These are phyloP conservation scores for Andrena camellia DNA, from an alignment of 2,888 invertebrate genomes.

Conservation along the genomic window DNA sequence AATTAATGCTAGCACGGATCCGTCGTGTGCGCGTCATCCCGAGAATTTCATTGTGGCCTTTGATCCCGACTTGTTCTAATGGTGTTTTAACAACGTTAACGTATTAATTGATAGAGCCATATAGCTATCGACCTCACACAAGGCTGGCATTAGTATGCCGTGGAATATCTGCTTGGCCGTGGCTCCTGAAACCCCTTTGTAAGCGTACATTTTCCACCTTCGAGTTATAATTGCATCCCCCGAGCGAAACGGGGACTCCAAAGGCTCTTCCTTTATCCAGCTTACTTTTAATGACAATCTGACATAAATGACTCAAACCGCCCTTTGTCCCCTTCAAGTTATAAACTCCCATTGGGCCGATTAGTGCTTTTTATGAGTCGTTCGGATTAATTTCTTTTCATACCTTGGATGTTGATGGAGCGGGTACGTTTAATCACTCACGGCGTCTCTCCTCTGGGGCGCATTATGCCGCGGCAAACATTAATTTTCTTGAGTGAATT, in stretches of 20 bases:
- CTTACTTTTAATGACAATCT: slow-evolving; percentile 5
- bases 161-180: neutral
- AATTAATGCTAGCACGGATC: neutral
- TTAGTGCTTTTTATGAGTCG: neutral
- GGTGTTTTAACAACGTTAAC: slow-evolving; percentile 13
- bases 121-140: neutral
- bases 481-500: neutral
- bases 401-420: neutral
- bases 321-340: neutral
- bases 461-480: neutral
- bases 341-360: neutral
- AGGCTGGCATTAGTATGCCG: neutral
- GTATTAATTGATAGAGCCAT: slow-evolving; percentile 6
- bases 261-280: slow-evolving; percentile 2
- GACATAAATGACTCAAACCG: slow-evolving; percentile 11
- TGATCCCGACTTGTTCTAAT: slow-evolving; percentile 15
- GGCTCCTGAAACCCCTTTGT: slow-evolving; percentile 22
- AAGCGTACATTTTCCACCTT: slow-evolving; percentile 14
- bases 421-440: neutral
- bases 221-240: slow-evolving; percentile 45
- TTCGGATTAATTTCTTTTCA: neutral
- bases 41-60: neutral
- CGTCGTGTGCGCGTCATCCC: neutral
- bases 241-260: slow-evolving; percentile 18
- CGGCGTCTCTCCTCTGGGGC: neutral